These are phyloP conservation scores for Tridacna crocea DNA, from an alignment of 2,888 invertebrate species.

Conservation along the genomic window DNA sequence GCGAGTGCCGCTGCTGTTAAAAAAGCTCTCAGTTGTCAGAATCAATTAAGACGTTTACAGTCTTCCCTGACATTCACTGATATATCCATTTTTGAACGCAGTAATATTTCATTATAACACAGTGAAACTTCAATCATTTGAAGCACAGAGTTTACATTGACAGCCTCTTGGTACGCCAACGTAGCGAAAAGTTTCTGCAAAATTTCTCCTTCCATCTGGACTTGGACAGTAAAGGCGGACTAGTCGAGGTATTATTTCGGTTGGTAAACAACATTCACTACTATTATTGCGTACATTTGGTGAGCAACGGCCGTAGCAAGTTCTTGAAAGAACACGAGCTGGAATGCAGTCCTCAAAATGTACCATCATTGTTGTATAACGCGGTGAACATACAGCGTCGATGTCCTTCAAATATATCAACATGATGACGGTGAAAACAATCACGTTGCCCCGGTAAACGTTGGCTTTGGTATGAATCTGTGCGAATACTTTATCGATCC, in stretches of 20 bases:
- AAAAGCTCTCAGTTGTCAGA: no score
- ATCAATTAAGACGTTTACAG: no score
- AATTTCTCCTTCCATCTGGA: background rate
- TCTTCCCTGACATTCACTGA: no score
- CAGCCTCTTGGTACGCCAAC: slow-evolving; percentile 1
- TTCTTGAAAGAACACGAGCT: slow-evolving; percentile 2
- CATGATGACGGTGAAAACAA: background rate
- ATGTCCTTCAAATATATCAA: background rate
- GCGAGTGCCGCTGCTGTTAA: no score
- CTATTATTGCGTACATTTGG: background rate
- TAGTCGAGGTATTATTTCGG: background rate
- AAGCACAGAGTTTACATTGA: background rate
- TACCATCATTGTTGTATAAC: slow-evolving; percentile 8
- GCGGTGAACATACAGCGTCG: slow-evolving; percentile 12
- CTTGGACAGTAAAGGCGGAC: slow-evolving; percentile 7
- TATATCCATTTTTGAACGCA: no score
- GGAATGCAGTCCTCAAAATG: slow-evolving; percentile 32
- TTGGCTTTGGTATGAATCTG: background rate
- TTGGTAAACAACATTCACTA: slow-evolving; percentile 4
- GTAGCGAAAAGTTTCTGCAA: background rate
- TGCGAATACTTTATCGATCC: background rate
- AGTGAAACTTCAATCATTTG: slow-evolving; percentile 2
- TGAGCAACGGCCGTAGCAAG: slow-evolving; percentile 12
- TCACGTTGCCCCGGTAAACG: background rate
- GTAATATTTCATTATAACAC: no score